A percentile compares a stretch with the other conserved stretches of the same genome.
Evolutionary conservation across 2,113 vertebrate genomes (phyloP).

Genomic region (Lepisosteus osseus): DNA sequence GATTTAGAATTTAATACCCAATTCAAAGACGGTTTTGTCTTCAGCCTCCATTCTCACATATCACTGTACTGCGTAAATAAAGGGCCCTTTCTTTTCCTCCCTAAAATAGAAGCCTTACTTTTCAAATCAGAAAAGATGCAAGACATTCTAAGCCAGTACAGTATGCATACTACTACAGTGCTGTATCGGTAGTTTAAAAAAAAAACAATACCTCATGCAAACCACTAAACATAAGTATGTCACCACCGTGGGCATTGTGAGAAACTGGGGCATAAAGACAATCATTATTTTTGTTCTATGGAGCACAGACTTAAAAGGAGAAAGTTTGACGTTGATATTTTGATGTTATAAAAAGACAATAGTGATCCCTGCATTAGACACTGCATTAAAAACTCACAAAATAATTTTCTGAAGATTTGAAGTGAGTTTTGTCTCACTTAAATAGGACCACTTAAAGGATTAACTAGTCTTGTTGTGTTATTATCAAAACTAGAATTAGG

Average conservation of each 20-base stretch:
- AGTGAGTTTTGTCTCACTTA: too few relatives aligned
- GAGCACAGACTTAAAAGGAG: too few relatives aligned
- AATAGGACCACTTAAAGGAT: too few relatives aligned
- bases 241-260: conserved; percentile 9
- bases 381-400: too few relatives aligned
- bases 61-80: conserved; percentile 55
- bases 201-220: neutral
- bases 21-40: conserved; percentile 69
- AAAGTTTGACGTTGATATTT: too few relatives aligned
- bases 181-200: conserved; percentile 3
- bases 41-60: conserved; percentile 58
- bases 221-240: conserved; percentile 6
- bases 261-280: conserved; percentile 17
- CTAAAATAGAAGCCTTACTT: conserved; percentile 10
- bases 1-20: conserved; percentile 52
- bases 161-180: neutral
- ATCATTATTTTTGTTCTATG: neutral
- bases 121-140: neutral
- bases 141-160: neutral
- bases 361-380: too few relatives aligned
- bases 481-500: neutral
- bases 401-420: too few relatives aligned
- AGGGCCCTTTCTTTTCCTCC: conserved; percentile 1
- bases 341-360: too few relatives aligned
- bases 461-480: neutral